These are phyloP conservation scores for Actenoides lindsayi DNA, from an alignment of 2,113 vertebrate species.

Conservation along the genomic window DNA sequence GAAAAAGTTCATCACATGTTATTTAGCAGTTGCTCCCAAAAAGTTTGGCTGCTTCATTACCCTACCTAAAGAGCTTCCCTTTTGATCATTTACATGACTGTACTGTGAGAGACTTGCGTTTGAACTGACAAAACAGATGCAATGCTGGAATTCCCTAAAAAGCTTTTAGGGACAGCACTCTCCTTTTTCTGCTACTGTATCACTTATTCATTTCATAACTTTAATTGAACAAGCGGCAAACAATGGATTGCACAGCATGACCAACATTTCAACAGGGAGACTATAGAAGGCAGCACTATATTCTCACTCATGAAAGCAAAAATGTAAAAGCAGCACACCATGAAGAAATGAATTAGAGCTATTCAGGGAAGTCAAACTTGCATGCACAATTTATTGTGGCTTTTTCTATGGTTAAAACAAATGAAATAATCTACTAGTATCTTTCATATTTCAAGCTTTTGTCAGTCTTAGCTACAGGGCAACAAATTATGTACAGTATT, in stretches of 20 bases:
- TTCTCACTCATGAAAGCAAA: background rate
- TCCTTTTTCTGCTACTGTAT: background rate
- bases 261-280: background rate
- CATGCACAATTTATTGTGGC: background rate
- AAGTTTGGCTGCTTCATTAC: background rate
- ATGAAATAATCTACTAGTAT: background rate
- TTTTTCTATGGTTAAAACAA: background rate
- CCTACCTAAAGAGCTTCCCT: background rate
- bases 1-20: background rate
- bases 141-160: background rate
- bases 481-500: background rate
- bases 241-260: background rate
- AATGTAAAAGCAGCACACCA: constrained; percentile 16
- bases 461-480: background rate
- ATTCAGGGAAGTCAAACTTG: background rate
- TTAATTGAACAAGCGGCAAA: constrained; percentile 10
- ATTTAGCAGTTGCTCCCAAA: background rate
- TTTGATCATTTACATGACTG: background rate
- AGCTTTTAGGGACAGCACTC: background rate
- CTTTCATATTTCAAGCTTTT: background rate
- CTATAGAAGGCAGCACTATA: background rate
- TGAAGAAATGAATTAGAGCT: background rate
- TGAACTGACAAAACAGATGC: background rate
- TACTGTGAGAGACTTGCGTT: background rate
- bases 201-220: background rate